Evolutionary conservation across 2,113 vertebrate species (phyloP).

Genomic region (Ivindomyrus marchei): DNA sequence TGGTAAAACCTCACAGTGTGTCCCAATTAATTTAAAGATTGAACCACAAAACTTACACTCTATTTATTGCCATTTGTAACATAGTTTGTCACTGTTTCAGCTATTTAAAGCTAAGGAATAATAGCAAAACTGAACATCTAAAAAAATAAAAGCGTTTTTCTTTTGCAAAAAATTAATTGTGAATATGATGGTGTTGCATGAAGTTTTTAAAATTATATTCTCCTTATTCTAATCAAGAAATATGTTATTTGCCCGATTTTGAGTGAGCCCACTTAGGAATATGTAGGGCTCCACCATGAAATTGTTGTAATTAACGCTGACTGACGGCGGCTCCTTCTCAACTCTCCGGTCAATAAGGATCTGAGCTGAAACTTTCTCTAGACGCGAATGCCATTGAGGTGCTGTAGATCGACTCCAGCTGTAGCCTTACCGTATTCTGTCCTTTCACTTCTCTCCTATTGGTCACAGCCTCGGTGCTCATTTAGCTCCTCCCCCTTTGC

Average conservation of each 20-base stretch:
- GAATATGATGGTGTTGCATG: conserved; percentile 57
- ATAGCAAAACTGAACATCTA: background rate
- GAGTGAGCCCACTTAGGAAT: conserved; percentile 40
- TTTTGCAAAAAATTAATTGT: conserved; percentile 50
- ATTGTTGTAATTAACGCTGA: conserved; percentile 53
- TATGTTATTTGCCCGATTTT: conserved; percentile 35
- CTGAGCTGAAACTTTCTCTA: conserved; percentile 28
- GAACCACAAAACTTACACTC: background rate
- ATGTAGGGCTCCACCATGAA: conserved; percentile 41
- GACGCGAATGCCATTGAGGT: background rate
- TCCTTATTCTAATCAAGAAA: conserved; percentile 47
- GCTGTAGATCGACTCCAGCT: background rate
- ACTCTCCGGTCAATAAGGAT: conserved; percentile 35
- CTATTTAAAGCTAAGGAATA: background rate
- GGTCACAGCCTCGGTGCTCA: conserved; percentile 32
- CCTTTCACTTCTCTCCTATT: conserved; percentile 26
- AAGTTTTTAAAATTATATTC: conserved; percentile 50
- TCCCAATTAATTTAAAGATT: background rate
- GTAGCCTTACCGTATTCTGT: background rate
- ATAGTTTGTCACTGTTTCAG: background rate
- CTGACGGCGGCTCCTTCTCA: conserved; percentile 46
- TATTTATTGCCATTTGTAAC: background rate
- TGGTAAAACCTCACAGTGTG: background rate
- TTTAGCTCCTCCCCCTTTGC: background rate
- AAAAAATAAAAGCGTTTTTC: conserved; percentile 17